Evolutionary conservation across 2,797 vertebrate genomes (phyloP).

Genomic region (Pipistrellus pygmaeus): DNA sequence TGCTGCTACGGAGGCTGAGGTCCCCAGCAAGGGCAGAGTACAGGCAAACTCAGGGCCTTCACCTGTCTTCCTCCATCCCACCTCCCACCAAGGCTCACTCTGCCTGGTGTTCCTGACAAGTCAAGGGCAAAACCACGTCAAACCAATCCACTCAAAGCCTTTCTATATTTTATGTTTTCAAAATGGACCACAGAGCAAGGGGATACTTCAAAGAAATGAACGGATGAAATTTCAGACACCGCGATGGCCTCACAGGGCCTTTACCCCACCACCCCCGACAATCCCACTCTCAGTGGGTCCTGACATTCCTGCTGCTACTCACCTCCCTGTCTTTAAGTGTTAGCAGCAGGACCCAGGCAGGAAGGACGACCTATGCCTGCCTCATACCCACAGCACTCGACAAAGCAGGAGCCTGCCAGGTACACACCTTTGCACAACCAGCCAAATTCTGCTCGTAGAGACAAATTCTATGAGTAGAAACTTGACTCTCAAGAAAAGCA

Average conservation of each 20-base stretch:
- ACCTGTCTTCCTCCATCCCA: background rate
- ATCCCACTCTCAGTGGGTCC: background rate
- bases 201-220: background rate
- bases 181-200: background rate
- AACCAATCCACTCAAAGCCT: background rate
- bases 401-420: accelerated
- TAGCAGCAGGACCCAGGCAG: background rate
- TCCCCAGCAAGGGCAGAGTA: accelerated
- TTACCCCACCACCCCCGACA: background rate
- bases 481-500: background rate
- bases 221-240: background rate
- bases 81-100: background rate
- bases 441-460: background rate
- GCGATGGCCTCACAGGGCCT: background rate
- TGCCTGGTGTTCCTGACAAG: background rate
- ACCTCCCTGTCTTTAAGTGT: background rate
- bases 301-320: background rate
- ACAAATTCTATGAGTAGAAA: background rate
- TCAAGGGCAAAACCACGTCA: background rate
- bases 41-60: background rate
- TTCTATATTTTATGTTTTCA: constrained; percentile 1
- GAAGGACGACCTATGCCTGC: background rate
- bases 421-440: background rate
- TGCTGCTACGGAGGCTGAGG: background rate
- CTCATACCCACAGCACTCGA: background rate